A percentile compares a stretch with the other conserved stretches of the same genome.
Conservation (phyloP, 1,140 invertebrate species). For the Drosophila mayri region DNA sequence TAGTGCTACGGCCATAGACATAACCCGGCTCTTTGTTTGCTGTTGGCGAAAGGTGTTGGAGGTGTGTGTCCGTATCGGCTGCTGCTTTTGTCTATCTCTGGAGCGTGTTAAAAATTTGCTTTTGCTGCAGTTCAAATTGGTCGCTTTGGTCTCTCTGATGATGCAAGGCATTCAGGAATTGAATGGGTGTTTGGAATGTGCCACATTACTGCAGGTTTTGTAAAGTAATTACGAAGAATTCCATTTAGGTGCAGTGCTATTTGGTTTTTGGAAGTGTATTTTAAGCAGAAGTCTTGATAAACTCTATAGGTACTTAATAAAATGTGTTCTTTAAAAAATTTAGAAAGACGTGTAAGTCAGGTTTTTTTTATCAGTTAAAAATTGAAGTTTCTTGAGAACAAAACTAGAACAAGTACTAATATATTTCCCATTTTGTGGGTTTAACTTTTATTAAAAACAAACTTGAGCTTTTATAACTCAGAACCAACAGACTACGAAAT, state of each 20-base stretch:
- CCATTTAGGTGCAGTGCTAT: background rate
- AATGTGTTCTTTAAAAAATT: too few species aligned
- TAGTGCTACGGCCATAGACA: conserved; percentile 12
- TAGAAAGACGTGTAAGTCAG: too few species aligned
- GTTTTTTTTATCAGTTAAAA: too few species aligned
- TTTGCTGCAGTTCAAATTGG: conserved; percentile 11
- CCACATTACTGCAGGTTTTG: conserved; percentile 6
- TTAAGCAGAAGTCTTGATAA: background rate
- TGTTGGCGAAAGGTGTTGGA: conserved; percentile 67
- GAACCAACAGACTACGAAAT: background rate
- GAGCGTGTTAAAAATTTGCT: conserved; percentile 40
- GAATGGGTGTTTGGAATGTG: conserved; percentile 15
- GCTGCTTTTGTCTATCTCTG: conserved; percentile 7
- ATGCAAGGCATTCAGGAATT: conserved; percentile 22
- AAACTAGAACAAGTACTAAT: background rate
- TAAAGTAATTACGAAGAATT: background rate
- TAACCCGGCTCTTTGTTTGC: conserved; percentile 52
- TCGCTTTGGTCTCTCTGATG: background rate
- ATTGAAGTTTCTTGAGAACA: too few species aligned
- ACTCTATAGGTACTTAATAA: background rate
- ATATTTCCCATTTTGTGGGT: background rate
- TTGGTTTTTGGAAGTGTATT: background rate
- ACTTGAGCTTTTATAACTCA: background rate
- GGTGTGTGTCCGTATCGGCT: conserved; percentile 15
- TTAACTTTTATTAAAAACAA: background rate